Percentiles rank a stretch among this genome's conserved stretches.
These are phyloP conservation scores for Calliscelio sp. DNA, from an alignment of 2,888 invertebrate genomes.

Conservation along the genomic window DNA sequence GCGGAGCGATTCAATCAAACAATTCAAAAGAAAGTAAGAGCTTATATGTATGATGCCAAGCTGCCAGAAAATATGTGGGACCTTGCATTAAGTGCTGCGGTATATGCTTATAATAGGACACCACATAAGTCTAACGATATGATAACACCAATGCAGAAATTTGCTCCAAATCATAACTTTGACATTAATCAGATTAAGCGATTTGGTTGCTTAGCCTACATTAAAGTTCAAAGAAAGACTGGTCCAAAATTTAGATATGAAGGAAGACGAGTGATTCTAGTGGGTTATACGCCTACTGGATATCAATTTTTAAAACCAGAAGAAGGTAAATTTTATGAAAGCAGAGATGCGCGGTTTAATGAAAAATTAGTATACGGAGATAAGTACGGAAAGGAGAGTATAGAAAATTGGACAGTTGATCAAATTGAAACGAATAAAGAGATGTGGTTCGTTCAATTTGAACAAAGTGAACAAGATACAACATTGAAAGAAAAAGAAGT, in stretches of 20 bases:
- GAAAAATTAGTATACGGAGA: slow-evolving; percentile 75
- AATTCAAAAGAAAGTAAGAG: slow-evolving; percentile 48
- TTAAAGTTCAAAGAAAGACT: slow-evolving; percentile 51
- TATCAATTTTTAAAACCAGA: slow-evolving; percentile 68
- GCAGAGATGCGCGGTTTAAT: slow-evolving; percentile 72
- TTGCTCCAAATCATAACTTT: slow-evolving; percentile 42
- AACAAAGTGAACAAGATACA: slow-evolving; percentile 2
- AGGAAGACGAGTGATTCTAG: slow-evolving; percentile 55
- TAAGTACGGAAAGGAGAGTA: slow-evolving; percentile 49
- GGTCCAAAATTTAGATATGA: slow-evolving; percentile 48
- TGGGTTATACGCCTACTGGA: slow-evolving; percentile 49
- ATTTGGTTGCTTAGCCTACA: slow-evolving; percentile 63
- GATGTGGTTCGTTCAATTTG: slow-evolving; percentile 24
- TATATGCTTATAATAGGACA: slow-evolving; percentile 58
- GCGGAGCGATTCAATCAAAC: slow-evolving; percentile 18
- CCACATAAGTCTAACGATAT: slow-evolving; percentile 58
- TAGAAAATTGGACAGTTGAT: slow-evolving; percentile 23
- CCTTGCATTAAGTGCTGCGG: slow-evolving; percentile 68
- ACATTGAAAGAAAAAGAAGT: neutral
- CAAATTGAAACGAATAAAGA: slow-evolving; percentile 36
- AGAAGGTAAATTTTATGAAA: slow-evolving; percentile 56
- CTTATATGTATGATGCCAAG: slow-evolving; percentile 54
- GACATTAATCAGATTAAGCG: slow-evolving; percentile 60
- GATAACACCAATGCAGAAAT: slow-evolving; percentile 54
- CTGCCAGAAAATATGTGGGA: slow-evolving; percentile 73